These are phyloP conservation scores for Acromyrmex echinatior DNA, from an alignment of 1,140 invertebrate species.

Conservation along the genomic window DNA sequence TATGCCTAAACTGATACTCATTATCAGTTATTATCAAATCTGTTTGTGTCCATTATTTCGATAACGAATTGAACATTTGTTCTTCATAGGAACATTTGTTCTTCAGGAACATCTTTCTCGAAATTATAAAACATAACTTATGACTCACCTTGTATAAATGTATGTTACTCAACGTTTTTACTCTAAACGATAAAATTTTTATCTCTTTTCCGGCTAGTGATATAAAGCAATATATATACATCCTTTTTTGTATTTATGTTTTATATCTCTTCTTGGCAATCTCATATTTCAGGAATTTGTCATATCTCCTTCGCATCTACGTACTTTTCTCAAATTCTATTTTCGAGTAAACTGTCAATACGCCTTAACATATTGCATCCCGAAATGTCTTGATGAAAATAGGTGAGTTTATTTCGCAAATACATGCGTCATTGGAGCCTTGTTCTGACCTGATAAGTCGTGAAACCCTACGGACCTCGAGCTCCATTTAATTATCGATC, in stretches of 20 bases:
- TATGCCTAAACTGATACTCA: too few relatives aligned
- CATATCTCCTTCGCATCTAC: background rate
- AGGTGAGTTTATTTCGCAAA: conserved; percentile 3
- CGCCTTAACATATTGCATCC: background rate
- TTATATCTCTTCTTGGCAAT: background rate
- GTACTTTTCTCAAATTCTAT: background rate
- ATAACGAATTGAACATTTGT: too few relatives aligned
- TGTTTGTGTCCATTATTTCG: too few relatives aligned
- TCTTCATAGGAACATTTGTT: too few relatives aligned
- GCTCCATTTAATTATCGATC: conserved; percentile 70
- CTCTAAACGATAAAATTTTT: background rate
- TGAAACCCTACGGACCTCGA: conserved; percentile 65
- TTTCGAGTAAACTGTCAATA: conserved; percentile 1
- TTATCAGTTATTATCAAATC: too few relatives aligned
- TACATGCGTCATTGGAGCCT: background rate
- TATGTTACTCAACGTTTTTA: background rate
- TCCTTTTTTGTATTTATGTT: background rate
- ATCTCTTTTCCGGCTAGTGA: background rate
- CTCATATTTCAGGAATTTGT: conserved; percentile 21
- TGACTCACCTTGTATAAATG: too few relatives aligned
- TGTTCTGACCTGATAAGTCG: conserved; percentile 42
- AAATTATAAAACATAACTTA: too few relatives aligned
- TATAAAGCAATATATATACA: background rate
- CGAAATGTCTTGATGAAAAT: conserved; percentile 7
- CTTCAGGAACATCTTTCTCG: too few relatives aligned